Base-by-base conservation (phyloP, 2,113 vertebrate species). In the Echinops telfairi region DNA sequence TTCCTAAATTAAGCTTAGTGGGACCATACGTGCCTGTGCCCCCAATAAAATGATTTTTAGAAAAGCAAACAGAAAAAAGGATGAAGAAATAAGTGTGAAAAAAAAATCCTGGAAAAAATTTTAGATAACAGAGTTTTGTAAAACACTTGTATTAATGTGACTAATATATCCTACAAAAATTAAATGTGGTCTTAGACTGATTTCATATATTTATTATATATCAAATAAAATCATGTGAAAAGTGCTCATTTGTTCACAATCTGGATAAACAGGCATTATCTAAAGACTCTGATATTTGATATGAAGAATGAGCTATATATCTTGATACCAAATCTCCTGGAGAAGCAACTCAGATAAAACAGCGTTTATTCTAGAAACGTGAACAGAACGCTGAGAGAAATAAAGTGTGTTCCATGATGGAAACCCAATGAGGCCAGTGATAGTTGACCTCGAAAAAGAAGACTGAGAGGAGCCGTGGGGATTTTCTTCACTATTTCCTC, bases 91-190 rank as follows among this genome's bases (percentile, higher is more conserved):
- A 68, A 36, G 4, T 40, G 7, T 77, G 40, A 78, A 86, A 87
- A 86, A 87, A 47, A 93, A 86, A 89, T 4, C 16, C 85, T 89
- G 53, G n/a, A n/a, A 25, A 89, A 40, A 5, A 77, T 83, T 4
- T 64, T 15, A 88, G 80, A 75, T 82, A 88, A 77, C 68, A 82
- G 8, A 88, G n/a, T 90, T 95, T 94, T 58, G 86, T 93, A 73
- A 78, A 93, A 84, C 3, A 91, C 31, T 84, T 79, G 23, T 94
- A 40, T 40, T 40, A 40, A 40, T 40, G 40, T 40, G 40, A 40
- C 40, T 88, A 64, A 82, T 84, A 19, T 70, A 33, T 78, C 75
- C 73, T 60, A 71, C 83, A 91, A 94, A 94, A 33, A 87, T 29
- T 27, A 82, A 53, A 40, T 22, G 31, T 57, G 29, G 23, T 47